A percentile compares a stretch with the other conserved stretches of the same genome.
Evolutionary conservation across 2,888 invertebrate genomes (phyloP).

Genomic region (Hyposoter dolosus): DNA sequence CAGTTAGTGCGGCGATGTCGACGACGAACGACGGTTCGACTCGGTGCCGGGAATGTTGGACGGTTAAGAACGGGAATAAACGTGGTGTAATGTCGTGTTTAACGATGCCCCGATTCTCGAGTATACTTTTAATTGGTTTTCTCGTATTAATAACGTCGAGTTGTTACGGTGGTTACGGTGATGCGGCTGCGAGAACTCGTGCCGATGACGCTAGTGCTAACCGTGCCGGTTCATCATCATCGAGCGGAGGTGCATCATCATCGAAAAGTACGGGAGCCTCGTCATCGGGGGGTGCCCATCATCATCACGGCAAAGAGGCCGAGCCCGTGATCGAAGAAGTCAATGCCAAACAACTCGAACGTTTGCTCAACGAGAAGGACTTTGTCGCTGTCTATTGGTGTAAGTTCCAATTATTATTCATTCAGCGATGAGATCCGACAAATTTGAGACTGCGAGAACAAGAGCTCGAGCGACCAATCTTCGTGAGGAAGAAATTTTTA

Average conservation of each 20-base stretch:
- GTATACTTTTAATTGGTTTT: constrained; percentile 72
- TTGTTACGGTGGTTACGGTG: constrained; percentile 71
- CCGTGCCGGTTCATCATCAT: constrained; percentile 53
- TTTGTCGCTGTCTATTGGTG: constrained; percentile 98
- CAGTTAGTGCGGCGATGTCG: constrained; percentile 85
- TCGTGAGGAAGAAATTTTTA: neutral
- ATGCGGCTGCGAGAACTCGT: constrained; percentile 70
- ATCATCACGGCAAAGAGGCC: constrained; percentile 80
- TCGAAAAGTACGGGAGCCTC: constrained; percentile 53
- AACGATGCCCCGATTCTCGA: constrained; percentile 69
- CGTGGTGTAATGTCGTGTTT: constrained; percentile 69
- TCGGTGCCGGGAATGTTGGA: constrained; percentile 82
- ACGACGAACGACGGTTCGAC: constrained; percentile 84
- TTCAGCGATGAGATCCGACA: neutral
- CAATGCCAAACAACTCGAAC: constrained; percentile 96
- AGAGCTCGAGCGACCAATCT: neutral
- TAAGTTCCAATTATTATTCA: constrained; percentile 87
- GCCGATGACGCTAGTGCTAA: constrained; percentile 66
- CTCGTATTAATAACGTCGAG: constrained; percentile 73
- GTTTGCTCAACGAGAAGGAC: constrained; percentile 95
- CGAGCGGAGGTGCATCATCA: constrained; percentile 72
- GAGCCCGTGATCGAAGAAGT: constrained; percentile 97
- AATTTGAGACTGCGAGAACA: neutral
- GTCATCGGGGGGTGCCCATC: constrained; percentile 57
- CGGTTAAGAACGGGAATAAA: constrained; percentile 75